phyloP scores from a whole-genome alignment of 2,113 vertebrate species.

The Podilymbus podiceps region DNA sequence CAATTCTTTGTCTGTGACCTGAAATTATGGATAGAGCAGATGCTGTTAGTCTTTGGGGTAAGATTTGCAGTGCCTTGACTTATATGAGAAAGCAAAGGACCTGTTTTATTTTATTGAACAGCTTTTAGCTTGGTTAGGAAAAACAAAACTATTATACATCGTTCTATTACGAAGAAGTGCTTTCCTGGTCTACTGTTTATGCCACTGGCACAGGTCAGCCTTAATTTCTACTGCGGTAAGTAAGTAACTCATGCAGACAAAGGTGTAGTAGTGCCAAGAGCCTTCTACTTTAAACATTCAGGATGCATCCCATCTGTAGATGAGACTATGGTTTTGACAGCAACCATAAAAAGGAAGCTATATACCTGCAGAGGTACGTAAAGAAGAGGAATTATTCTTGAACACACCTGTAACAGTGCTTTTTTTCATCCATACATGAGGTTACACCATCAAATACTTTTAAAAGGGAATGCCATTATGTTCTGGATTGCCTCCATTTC shows the following conservation, averaged over 20 bases:
- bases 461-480: not conserved
- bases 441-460: not conserved
- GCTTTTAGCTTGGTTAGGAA: not conserved
- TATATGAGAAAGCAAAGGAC: not conserved
- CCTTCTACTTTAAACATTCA: not conserved
- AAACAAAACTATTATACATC: not conserved
- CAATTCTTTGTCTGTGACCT: not conserved
- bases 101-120: slow-evolving; percentile 1
- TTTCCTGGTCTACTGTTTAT: slow-evolving; percentile 11
- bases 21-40: not conserved
- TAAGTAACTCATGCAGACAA: not conserved
- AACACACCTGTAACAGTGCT: not conserved
- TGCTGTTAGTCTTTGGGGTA: slow-evolving; percentile 11
- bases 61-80: not conserved
- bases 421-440: not conserved
- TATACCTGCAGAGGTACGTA: not conserved
- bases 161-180: not conserved
- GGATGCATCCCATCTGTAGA: not conserved
- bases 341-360: not conserved
- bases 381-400: not conserved
- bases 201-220: not conserved
- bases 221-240: not conserved
- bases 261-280: not conserved
- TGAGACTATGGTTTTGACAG: not conserved
- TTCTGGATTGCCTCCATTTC: not conserved